Percentiles rank a stretch among this genome's conserved stretches.
Evolutionary conservation across 2,797 vertebrate species (phyloP).

Genomic region (Manis pentadactyla): DNA sequence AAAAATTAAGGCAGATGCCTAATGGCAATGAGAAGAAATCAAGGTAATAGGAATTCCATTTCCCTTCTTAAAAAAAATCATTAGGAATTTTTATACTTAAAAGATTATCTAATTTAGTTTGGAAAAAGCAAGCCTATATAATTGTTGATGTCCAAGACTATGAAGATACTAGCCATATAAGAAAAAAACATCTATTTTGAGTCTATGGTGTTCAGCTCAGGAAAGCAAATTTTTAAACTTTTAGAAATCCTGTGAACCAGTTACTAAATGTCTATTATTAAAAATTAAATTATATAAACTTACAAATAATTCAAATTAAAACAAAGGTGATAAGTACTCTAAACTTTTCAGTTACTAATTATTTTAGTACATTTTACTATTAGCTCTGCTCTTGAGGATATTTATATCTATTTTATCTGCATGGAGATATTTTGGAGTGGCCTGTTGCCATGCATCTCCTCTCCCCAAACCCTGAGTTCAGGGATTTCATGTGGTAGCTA

Average conservation of each 20-base stretch:
- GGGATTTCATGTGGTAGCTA: neutral
- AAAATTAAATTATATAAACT: constrained; percentile 4
- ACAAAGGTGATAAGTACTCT: neutral
- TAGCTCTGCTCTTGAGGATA: neutral
- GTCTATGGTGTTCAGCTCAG: neutral
- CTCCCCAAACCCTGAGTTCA: neutral
- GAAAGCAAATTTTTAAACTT: neutral
- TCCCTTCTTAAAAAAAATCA: neutral
- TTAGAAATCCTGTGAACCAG: neutral
- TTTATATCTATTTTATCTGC: neutral
- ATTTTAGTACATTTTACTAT: neutral
- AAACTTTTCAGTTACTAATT: neutral
- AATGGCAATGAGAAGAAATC: neutral
- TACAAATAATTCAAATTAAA: constrained; percentile 15
- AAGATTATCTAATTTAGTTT: neutral
- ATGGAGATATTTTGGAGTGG: neutral
- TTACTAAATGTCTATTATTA: constrained; percentile 33
- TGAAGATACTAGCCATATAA: neutral
- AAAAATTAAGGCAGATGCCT: neutral
- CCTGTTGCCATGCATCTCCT: neutral
- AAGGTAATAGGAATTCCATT: neutral
- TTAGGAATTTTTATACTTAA: neutral
- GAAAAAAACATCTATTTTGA: neutral
- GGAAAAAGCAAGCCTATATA: neutral
- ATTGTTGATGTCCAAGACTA: neutral